Conservation (phyloP, 2,113 vertebrate species). For the Bubalus kerabau region DNA sequence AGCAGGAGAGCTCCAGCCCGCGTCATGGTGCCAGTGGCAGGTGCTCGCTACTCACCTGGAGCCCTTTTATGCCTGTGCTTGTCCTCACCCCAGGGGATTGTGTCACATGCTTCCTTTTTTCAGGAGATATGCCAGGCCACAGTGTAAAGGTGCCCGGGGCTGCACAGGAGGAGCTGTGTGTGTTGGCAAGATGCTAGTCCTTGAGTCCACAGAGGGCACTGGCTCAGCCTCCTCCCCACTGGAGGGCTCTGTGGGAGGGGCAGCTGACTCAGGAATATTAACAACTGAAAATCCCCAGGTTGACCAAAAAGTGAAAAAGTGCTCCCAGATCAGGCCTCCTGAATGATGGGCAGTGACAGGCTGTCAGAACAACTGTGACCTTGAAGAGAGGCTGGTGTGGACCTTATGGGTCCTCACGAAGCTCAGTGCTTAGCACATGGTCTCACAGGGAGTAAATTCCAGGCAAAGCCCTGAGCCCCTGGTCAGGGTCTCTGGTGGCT, state of each 20-base stretch:
- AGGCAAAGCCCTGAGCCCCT: accelerated
- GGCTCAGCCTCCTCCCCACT: neutral
- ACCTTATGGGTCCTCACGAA: neutral
- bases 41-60: neutral
- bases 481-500: neutral
- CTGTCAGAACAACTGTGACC: neutral
- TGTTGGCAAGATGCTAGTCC: neutral
- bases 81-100: neutral
- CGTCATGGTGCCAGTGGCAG: neutral
- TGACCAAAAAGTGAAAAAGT: neutral
- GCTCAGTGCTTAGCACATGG: neutral
- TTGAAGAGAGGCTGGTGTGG: neutral
- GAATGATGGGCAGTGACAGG: neutral
- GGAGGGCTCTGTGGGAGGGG: neutral
- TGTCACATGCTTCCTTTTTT: too few species aligned
- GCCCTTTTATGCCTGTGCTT: neutral
- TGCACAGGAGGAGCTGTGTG: neutral
- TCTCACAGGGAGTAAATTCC: neutral
- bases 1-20: neutral
- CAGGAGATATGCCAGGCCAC: neutral
- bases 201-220: neutral
- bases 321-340: neutral
- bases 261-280: neutral
- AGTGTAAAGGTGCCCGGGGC: neutral
- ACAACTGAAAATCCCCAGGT: neutral